Evolutionary conservation across 2,888 invertebrate species (phyloP), one percentile per base, ranked within the genome.

Genomic region (Lycia hirtaria): DNA sequence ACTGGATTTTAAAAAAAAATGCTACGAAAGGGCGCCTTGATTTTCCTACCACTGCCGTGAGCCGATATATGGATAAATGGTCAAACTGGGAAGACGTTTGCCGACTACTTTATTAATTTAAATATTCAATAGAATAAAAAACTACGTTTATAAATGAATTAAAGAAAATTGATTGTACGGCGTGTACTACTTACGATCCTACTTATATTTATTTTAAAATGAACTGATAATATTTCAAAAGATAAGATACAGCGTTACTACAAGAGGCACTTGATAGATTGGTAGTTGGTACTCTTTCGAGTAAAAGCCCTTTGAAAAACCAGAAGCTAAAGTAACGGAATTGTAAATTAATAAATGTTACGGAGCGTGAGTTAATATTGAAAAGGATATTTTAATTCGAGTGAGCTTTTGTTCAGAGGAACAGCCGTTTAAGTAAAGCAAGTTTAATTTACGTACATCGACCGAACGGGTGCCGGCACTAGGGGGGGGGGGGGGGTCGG

Each of bases 371-470:
- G 32, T 55, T 61, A 52, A 47, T 58, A 59, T 56, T 40, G 51
- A 44, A 54, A 56, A 56, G 54, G 48, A 56, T 47, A 64, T 56
- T 73, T 73, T 67, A 75, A 75, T 78, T 78, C 65, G 73, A 74
- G 71, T 71, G 72, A 82, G 76, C 79, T 44, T 87, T 86, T 67
- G 82, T 81, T 76, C 73, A 76, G 75, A 75, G 73, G 78, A 86
- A 85, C 76, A 76, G 76, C 78, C 78, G 75, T 82, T 82, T 78
- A 56, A 48, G 56, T 55, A 53, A 75, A 80, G 75, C 69, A 77
- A 83, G 81, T 86, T 86, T 79, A 84, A 86, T 86, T 64, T 85
- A 72, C 80, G 80, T 76, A 75, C 76, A 78, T 57, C 61, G 61
- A 57, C 72, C 69, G 77, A 74, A 73, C 71, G 78, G 73, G 71